A percentile compares a stretch with the other conserved stretches of the same genome.
Evolutionary conservation across 2,797 vertebrate genomes (phyloP).

Genomic region (Melanotaenia maccullochi): DNA sequence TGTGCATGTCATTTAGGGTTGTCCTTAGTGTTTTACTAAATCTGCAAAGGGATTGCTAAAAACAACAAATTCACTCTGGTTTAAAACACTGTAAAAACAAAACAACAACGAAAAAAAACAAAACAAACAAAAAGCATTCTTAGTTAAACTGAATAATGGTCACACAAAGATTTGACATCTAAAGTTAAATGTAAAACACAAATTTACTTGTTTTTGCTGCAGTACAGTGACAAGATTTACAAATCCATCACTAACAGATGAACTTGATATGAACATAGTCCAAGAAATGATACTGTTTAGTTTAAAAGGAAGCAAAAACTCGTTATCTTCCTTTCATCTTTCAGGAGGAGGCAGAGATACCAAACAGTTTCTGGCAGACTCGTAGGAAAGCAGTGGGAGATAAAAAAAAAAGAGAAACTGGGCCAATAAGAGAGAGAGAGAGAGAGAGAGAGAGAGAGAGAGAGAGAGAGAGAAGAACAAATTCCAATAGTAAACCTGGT

Average conservation of each 20-base stretch:
- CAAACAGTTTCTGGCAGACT: too few relatives aligned
- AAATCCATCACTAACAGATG: background rate
- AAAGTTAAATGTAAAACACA: too few relatives aligned
- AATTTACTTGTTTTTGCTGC: background rate
- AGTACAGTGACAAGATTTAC: background rate
- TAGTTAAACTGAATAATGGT: too few relatives aligned
- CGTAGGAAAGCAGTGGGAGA: too few relatives aligned
- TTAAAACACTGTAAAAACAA: too few relatives aligned
- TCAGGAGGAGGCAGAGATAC: accelerated
- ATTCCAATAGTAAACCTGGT: background rate
- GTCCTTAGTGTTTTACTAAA: background rate
- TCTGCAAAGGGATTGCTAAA: background rate
- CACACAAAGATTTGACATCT: too few relatives aligned
- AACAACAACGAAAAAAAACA: too few relatives aligned
- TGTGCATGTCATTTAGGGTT: background rate
- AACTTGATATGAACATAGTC: background rate
- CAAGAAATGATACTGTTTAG: background rate
- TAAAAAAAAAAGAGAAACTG: background rate
- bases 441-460: too few relatives aligned
- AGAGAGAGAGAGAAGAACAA: too few relatives aligned
- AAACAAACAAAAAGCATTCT: too few relatives aligned
- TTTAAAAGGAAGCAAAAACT: background rate
- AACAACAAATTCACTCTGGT: background rate
- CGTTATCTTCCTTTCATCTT: background rate
- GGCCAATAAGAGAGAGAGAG: background rate